Percentiles rank a stretch among this genome's conserved stretches.
Evolutionary conservation across 2,113 vertebrate species (phyloP).

Genomic region (Phaethornis superciliosus): DNA sequence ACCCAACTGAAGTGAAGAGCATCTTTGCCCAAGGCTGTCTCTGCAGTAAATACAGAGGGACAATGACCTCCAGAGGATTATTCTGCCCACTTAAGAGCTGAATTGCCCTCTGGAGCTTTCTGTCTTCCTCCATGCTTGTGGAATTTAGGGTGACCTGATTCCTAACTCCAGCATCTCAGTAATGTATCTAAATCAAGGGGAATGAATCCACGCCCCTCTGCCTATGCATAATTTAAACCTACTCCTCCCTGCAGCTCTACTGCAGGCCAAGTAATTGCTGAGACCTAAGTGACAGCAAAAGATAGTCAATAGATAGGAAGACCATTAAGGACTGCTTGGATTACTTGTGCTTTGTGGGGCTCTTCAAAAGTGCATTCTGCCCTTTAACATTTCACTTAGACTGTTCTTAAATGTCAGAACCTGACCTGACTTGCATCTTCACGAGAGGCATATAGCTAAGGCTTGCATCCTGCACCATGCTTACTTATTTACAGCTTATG

Average conservation of each 20-base stretch:
- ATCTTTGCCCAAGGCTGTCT: not conserved
- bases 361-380: not conserved
- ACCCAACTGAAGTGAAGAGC: not conserved
- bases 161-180: not conserved
- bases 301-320: conserved; percentile 41
- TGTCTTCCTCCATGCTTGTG: not conserved
- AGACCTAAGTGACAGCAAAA: conserved; percentile 25
- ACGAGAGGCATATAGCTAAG: not conserved
- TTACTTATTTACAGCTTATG: conserved; percentile 36
- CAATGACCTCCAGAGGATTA: not conserved
- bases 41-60: not conserved
- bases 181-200: not conserved
- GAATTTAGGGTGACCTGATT: not conserved
- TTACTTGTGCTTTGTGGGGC: not conserved
- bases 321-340: conserved; percentile 34
- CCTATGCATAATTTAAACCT: conserved; percentile 41
- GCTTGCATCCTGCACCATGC: not conserved
- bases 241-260: not conserved
- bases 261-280: not conserved
- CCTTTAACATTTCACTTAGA: not conserved
- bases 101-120: not conserved
- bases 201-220: not conserved
- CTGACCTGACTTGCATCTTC: not conserved
- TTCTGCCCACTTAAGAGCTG: not conserved
- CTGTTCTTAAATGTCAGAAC: conserved; percentile 25